Percentiles rank a stretch among this genome's conserved stretches.
These are phyloP conservation scores for Gasterosteus aculeatus DNA, from an alignment of 2,113 vertebrate species.

Conservation along the genomic window DNA sequence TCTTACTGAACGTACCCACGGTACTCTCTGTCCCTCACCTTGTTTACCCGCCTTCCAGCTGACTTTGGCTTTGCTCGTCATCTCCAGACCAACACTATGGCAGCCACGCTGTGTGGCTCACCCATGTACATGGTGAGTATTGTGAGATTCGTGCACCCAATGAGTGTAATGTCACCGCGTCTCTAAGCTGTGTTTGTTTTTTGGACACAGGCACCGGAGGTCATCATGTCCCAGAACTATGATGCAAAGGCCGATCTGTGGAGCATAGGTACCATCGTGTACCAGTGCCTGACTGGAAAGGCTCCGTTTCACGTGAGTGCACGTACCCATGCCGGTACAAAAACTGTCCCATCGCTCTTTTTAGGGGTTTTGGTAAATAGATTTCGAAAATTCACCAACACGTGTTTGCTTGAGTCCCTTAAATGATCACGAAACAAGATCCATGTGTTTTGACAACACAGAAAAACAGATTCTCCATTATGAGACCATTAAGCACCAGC, in stretches of 20 bases:
- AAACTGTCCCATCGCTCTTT: not conserved
- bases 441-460: constrained; percentile 26
- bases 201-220: constrained; percentile 90
- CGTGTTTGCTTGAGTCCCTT: not conserved
- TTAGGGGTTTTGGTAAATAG: not conserved
- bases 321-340: constrained; percentile 1
- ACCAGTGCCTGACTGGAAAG: constrained; percentile 96
- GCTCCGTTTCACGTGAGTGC: constrained; percentile 92
- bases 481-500: constrained; percentile 10
- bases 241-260: constrained; percentile 98
- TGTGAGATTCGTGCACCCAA: constrained; percentile 1
- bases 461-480: not conserved
- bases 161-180: constrained; percentile 1
- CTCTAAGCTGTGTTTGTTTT: constrained; percentile 43
- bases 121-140: constrained; percentile 97
- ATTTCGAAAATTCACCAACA: not conserved
- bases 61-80: constrained; percentile 97
- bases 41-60: constrained; percentile 76
- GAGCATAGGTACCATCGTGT: constrained; percentile 97
- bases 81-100: constrained; percentile 95
- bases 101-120: constrained; percentile 94
- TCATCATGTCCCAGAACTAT: constrained; percentile 97
- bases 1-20: not conserved
- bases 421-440: constrained; percentile 21
- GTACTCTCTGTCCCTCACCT: not conserved